Percentiles rank a stretch among this genome's conserved stretches.
Evolutionary conservation across 2,113 vertebrate genomes (phyloP).

Genomic region (Boulengerochromis microlepis): DNA sequence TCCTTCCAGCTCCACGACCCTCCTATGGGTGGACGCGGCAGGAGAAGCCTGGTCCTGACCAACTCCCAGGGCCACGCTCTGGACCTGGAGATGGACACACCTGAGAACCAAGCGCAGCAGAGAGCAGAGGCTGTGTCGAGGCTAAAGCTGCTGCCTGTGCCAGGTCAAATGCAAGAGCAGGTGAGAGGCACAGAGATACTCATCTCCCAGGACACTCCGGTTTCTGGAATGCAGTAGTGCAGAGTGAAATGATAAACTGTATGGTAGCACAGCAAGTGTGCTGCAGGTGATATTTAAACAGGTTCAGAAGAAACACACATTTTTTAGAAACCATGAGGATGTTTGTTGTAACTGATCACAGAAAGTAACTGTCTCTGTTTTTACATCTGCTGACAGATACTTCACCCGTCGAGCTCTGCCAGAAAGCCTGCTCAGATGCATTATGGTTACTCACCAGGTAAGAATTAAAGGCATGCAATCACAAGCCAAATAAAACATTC

Average conservation of each 20-base stretch:
- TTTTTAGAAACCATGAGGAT: background rate
- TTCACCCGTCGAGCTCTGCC: conserved; percentile 18
- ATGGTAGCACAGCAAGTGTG: background rate
- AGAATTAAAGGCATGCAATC: conserved; percentile 33
- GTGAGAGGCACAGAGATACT: conserved; percentile 39
- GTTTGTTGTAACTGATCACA: conserved; percentile 29
- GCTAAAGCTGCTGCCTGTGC: conserved; percentile 65
- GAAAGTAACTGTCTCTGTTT: conserved; percentile 40
- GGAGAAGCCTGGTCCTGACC: conserved; percentile 43
- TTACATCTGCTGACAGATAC: conserved; percentile 55
- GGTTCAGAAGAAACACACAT: conserved; percentile 16
- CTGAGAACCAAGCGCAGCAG: conserved; percentile 44
- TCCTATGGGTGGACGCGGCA: conserved; percentile 58
- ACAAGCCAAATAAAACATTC: background rate
- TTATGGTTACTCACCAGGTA: conserved; percentile 70
- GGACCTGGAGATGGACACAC: conserved; percentile 21
- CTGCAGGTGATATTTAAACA: conserved; percentile 36
- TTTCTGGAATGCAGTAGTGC: conserved; percentile 38
- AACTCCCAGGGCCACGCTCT: conserved; percentile 15
- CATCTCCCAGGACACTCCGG: conserved; percentile 27
- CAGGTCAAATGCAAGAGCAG: conserved; percentile 56
- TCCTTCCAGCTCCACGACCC: conserved; percentile 69
- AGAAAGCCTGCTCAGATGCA: conserved; percentile 34
- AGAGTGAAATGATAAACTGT: background rate
- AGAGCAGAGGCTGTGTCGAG: conserved; percentile 63